Conservation (phyloP, 64 coral and sea anemone species). For the Montipora capricornis region DNA sequence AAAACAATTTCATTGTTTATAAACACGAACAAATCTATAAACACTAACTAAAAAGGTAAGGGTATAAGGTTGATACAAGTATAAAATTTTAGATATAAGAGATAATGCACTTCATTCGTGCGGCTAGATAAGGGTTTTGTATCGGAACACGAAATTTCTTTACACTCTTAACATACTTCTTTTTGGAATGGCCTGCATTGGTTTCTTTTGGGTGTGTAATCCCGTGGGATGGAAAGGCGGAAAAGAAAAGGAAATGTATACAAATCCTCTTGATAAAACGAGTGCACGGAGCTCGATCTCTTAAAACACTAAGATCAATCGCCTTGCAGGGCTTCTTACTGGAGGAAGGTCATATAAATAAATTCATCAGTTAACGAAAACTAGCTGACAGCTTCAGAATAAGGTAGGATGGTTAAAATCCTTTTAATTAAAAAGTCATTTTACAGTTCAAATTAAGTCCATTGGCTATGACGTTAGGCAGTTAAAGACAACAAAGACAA, state of each 20-base stretch:
- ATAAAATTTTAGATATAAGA: too few species aligned
- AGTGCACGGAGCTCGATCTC: background rate
- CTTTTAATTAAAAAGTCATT: background rate
- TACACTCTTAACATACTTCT: too few species aligned
- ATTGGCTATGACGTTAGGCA: background rate
- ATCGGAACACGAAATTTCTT: too few species aligned
- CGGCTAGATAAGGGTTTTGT: background rate
- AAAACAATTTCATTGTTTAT: background rate
- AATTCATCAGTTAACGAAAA: too few species aligned
- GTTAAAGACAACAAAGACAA: conserved; percentile 14
- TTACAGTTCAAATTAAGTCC: background rate
- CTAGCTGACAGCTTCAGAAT: too few species aligned
- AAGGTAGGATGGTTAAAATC: too few species aligned
- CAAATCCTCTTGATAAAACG: background rate
- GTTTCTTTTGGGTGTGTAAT: conserved; percentile 32
- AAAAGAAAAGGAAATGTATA: background rate
- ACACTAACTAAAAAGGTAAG: background rate
- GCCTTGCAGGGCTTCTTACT: background rate
- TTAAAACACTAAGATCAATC: background rate
- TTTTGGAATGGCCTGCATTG: background rate
- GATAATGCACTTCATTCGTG: too few species aligned
- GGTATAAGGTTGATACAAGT: too few species aligned
- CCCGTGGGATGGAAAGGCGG: conserved; percentile 34
- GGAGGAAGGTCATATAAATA: background rate
- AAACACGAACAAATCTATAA: background rate